These are phyloP conservation scores for Ceyx cyanopectus DNA, from an alignment of 2,113 vertebrate species.

Conservation along the genomic window DNA sequence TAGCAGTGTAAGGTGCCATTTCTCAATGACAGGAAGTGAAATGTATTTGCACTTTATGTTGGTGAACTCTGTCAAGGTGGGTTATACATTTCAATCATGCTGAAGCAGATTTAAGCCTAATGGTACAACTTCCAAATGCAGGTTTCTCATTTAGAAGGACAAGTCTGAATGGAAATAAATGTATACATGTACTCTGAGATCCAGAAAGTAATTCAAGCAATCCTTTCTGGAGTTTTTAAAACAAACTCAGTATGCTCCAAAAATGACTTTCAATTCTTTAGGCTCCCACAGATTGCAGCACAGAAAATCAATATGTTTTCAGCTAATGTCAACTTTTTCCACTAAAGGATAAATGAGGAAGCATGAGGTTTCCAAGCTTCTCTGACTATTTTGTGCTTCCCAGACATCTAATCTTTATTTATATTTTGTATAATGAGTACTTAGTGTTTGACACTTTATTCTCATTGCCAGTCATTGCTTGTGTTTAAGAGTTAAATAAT, in stretches of 20 bases:
- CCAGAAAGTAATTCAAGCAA: neutral
- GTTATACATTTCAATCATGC: neutral
- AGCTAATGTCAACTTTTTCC: neutral
- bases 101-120: neutral
- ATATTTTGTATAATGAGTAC: neutral
- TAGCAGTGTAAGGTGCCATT: neutral
- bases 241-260: neutral
- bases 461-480: neutral
- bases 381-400: neutral
- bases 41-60: neutral
- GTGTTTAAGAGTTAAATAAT: neutral
- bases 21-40: neutral
- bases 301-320: constrained; percentile 37
- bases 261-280: neutral
- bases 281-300: neutral
- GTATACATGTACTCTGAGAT: neutral
- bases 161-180: constrained; percentile 7
- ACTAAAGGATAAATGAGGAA: constrained; percentile 16
- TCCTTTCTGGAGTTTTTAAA: neutral
- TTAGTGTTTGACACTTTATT: neutral
- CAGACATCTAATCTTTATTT: neutral
- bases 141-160: neutral
- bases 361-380: neutral
- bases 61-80: neutral
- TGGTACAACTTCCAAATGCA: neutral